phyloP scores from a whole-genome alignment of 2,797 vertebrate species.

The Taeniopygia guttata region DNA sequence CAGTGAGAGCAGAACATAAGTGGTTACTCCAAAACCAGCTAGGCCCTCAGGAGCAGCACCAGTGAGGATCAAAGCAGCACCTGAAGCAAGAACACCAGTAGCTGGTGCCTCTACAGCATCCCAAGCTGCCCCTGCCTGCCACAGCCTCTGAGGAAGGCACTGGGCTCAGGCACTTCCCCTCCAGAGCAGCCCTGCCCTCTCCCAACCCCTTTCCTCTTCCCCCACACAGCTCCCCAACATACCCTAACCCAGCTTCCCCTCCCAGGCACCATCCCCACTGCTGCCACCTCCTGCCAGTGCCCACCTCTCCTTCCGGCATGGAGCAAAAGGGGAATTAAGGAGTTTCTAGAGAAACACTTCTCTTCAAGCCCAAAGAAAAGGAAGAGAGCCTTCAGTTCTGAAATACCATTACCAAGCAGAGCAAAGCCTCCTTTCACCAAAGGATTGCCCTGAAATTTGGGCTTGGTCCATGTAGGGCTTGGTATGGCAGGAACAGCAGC shows the following conservation, averaged over 20 bases:
- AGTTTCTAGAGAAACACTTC: constrained; percentile 55
- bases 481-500: background rate
- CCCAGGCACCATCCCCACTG: background rate
- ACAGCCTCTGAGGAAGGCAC: background rate
- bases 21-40: background rate
- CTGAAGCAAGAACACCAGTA: background rate
- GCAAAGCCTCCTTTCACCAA: background rate
- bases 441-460: background rate
- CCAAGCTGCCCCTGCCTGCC: background rate
- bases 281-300: background rate
- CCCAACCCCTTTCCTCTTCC: background rate
- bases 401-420: background rate
- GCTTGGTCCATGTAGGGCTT: background rate
- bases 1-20: background rate
- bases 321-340: constrained; percentile 50
- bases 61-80: background rate
- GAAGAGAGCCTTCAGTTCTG: constrained; percentile 54
- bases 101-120: background rate
- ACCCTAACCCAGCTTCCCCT: background rate
- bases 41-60: background rate
- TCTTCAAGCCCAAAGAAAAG: constrained; percentile 26
- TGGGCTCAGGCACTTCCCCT: background rate
- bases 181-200: background rate
- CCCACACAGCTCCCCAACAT: background rate
- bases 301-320: background rate